Percentiles rank a stretch among this genome's conserved stretches.
Conservation (phyloP, 2,113 vertebrate species). For the Pelecanus crispus region DNA sequence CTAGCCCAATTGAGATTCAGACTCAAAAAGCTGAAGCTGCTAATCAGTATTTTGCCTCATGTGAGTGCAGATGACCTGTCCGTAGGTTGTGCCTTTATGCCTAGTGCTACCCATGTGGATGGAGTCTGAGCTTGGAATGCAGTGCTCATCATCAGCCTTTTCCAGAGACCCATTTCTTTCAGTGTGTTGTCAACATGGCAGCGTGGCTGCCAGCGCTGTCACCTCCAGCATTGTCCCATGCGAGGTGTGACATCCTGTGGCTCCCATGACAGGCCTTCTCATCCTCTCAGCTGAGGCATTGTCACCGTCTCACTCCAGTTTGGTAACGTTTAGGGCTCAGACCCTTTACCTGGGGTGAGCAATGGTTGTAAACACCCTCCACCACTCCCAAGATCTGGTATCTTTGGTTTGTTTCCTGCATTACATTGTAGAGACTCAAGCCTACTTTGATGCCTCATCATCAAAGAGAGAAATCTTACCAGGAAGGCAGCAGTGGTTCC, state of each 20-base stretch:
- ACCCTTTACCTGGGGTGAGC: neutral
- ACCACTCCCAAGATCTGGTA: neutral
- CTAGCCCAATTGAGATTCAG: neutral
- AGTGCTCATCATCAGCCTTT: neutral
- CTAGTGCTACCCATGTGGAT: fast-evolving
- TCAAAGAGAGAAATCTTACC: neutral
- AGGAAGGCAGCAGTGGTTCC: neutral
- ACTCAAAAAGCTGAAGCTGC: neutral
- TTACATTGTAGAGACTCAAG: neutral
- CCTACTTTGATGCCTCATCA: neutral
- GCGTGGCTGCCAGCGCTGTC: neutral
- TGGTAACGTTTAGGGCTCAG: neutral
- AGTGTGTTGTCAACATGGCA: neutral
- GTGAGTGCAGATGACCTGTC: neutral
- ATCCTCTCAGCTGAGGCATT: neutral
- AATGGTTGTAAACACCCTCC: neutral
- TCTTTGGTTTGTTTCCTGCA: neutral
- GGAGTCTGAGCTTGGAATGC: neutral
- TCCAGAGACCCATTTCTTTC: neutral
- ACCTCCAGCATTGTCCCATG: neutral
- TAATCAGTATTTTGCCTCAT: neutral
- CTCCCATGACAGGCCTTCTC: neutral
- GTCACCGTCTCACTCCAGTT: fast-evolving
- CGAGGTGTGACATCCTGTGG: neutral
- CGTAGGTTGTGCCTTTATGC: neutral